These are phyloP conservation scores for Electrona antarctica DNA, from an alignment of 2,113 vertebrate genomes.

Conservation along the genomic window DNA sequence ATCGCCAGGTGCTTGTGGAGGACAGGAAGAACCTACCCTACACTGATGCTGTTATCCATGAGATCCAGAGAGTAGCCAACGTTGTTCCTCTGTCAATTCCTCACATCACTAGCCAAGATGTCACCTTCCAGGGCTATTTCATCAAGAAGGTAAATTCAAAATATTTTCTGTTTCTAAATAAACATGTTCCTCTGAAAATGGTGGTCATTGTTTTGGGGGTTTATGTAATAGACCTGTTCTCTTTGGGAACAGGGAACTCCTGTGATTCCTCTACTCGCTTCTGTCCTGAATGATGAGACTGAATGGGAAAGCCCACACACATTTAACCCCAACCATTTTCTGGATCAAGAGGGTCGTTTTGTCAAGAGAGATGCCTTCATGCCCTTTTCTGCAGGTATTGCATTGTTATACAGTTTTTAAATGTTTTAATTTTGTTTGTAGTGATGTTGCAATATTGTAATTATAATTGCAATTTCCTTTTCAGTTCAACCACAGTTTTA, in stretches of 20 bases:
- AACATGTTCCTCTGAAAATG: too few relatives aligned
- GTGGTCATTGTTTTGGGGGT: too few relatives aligned
- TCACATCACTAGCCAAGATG: slow-evolving; percentile 54
- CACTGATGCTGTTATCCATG: slow-evolving; percentile 76
- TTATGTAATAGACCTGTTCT: neutral
- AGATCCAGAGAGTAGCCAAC: slow-evolving; percentile 71
- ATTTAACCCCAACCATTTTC: slow-evolving; percentile 75
- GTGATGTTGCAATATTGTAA: too few relatives aligned
- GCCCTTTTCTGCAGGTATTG: slow-evolving; percentile 60
- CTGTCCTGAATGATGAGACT: slow-evolving; percentile 73
- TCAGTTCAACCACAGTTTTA: neutral
- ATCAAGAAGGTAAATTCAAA: slow-evolving; percentile 50
- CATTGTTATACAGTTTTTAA: too few relatives aligned
- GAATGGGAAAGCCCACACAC: slow-evolving; percentile 71
- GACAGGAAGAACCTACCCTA: slow-evolving; percentile 70
- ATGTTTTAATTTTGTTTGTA: too few relatives aligned
- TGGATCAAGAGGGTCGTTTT: slow-evolving; percentile 68
- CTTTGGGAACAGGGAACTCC: slow-evolving; percentile 57
- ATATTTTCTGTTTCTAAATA: too few relatives aligned
- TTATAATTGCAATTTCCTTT: too few relatives aligned
- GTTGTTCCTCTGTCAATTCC: slow-evolving; percentile 53
- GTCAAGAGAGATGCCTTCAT: slow-evolving; percentile 71
- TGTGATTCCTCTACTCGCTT: slow-evolving; percentile 67
- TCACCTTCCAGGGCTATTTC: slow-evolving; percentile 59
- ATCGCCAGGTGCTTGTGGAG: slow-evolving; percentile 51